Evolutionary conservation across 2,888 invertebrate species (phyloP).

Genomic region (Erebia palarica): DNA sequence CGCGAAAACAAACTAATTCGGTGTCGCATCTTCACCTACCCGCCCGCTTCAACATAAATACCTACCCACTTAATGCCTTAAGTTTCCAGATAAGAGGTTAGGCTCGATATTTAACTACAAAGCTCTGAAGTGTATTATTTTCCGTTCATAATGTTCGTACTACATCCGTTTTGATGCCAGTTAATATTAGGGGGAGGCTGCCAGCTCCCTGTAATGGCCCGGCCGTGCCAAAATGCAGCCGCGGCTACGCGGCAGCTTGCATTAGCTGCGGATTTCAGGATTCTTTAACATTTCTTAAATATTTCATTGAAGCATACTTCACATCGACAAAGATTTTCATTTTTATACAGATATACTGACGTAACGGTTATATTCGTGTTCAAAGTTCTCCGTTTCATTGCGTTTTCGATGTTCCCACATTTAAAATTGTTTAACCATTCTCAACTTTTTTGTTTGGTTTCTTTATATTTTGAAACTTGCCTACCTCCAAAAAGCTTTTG

Average conservation of each 20-base stretch:
- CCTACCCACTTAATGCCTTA: conserved; percentile 33
- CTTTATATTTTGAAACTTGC: background rate
- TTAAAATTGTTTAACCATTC: no score
- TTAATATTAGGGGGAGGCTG: conserved; percentile 70
- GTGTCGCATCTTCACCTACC: no score
- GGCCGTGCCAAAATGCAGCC: conserved; percentile 68
- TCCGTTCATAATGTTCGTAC: conserved; percentile 73
- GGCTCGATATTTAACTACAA: conserved; percentile 44
- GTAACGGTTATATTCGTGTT: no score
- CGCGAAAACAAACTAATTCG: background rate
- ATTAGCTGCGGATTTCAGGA: conserved; percentile 57
- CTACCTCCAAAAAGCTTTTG: background rate
- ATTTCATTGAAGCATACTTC: conserved; percentile 3
- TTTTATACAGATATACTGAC: no score
- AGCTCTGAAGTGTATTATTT: conserved; percentile 69
- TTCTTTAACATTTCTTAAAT: conserved; percentile 35
- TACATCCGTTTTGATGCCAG: conserved; percentile 77
- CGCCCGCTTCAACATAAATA: conserved; percentile 22
- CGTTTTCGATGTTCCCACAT: background rate
- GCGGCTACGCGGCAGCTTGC: conserved; percentile 52
- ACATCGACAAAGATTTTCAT: background rate
- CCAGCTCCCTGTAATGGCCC: conserved; percentile 71
- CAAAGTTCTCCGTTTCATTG: background rate
- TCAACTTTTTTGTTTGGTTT: background rate
- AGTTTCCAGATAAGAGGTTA: conserved; percentile 21